Conservation (phyloP, 2,888 invertebrate genomes). For the Pseudococcus longispinus region DNA sequence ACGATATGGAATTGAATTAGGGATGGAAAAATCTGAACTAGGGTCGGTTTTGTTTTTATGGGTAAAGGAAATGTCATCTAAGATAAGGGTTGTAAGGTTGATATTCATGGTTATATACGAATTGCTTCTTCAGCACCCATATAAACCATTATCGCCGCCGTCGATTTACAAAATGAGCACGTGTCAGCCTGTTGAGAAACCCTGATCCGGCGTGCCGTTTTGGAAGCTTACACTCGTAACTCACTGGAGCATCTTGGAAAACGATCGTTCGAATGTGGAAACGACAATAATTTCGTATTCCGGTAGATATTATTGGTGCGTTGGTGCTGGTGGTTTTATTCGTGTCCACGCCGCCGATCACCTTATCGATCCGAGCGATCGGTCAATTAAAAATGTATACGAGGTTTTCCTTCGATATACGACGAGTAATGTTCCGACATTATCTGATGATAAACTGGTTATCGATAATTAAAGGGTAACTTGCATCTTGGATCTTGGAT, state of each 20-base stretch:
- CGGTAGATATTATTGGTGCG: neutral
- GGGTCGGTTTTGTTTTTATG: slow-evolving; percentile 19
- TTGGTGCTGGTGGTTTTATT: neutral
- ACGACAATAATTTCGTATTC: neutral
- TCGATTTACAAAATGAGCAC: slow-evolving; percentile 1
- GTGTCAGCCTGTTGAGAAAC: slow-evolving; percentile 16
- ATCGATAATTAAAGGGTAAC: slow-evolving; percentile 13
- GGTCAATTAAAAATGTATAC: slow-evolving; percentile 20
- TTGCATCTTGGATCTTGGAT: neutral
- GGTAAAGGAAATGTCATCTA: neutral
- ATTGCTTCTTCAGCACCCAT: neutral
- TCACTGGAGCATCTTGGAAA: neutral
- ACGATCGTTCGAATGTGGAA: neutral
- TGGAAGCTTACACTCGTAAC: no score
- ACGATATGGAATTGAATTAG: neutral
- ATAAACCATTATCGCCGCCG: neutral
- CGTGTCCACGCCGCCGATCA: neutral
- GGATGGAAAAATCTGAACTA: slow-evolving; percentile 14
- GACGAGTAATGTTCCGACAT: slow-evolving; percentile 14
- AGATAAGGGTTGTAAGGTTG: neutral
- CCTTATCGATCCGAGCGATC: slow-evolving; percentile 10
- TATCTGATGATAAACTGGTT: slow-evolving; percentile 29
- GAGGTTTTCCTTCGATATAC: neutral
- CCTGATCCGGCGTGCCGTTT: neutral
- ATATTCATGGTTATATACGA: neutral